These are phyloP conservation scores for Chaenogobius annularis DNA, from an alignment of 2,113 vertebrate species.

Conservation along the genomic window DNA sequence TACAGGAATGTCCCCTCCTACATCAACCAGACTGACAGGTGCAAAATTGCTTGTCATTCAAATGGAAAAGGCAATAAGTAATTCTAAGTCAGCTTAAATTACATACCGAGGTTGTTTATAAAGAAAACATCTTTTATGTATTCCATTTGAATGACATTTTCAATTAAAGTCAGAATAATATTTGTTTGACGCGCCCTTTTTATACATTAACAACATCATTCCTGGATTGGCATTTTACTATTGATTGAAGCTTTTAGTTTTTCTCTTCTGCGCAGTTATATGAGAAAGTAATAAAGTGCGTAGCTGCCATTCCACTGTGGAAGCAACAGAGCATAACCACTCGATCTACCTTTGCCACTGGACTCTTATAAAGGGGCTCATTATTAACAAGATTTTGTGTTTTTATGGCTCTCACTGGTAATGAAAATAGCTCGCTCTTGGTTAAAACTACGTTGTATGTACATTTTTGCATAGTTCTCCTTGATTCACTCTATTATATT, in stretches of 20 bases:
- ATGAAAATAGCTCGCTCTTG: not conserved
- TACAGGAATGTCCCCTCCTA: not conserved
- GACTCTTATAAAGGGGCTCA: not conserved
- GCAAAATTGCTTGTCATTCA: conserved; percentile 54
- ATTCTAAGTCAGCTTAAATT: conserved; percentile 32
- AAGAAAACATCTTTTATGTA: not conserved
- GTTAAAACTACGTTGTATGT: not conserved
- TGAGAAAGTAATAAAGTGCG: conserved; percentile 5
- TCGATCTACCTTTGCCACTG: not conserved
- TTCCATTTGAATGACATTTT: not conserved
- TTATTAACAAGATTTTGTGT: conserved; percentile 11
- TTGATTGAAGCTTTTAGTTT: conserved; percentile 4
- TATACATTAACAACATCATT: not conserved
- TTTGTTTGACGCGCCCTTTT: conserved; percentile 12
- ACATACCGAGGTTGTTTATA: not conserved
- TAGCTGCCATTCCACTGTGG: not conserved
- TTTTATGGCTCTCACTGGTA: not conserved
- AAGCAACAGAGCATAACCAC: conserved; percentile 1
- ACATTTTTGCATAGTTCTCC: too few species aligned
- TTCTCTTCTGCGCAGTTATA: not conserved
- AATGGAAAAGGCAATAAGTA: conserved; percentile 39
- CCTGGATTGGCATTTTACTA: conserved; percentile 1
- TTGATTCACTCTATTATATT: too few species aligned
- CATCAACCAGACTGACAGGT: conserved; percentile 31
- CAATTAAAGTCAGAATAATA: conserved; percentile 24